A percentile compares a stretch with the other conserved stretches of the same genome.
Conservation (phyloP, 2,888 invertebrate species). For the Autographa pulchrina region DNA sequence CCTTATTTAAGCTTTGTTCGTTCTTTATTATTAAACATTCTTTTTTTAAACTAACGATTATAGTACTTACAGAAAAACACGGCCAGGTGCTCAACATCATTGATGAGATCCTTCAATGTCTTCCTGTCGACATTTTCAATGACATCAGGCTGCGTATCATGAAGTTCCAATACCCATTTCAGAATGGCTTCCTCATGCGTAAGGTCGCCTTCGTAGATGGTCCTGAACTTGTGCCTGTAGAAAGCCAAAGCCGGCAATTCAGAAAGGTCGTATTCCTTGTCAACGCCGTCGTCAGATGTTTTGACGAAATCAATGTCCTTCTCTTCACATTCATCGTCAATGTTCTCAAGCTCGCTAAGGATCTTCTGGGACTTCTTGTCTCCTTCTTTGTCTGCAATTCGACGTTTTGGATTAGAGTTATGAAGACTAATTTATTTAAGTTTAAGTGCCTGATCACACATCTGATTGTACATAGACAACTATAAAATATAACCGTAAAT, state of each 20-base stretch:
- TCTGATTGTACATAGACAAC: too few relatives aligned
- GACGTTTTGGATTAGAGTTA: not conserved
- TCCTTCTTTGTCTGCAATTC: conserved; percentile 94
- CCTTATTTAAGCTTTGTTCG: too few relatives aligned
- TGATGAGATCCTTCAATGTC: conserved; percentile 96
- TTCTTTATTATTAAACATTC: too few relatives aligned
- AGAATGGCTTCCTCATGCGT: conserved; percentile 97
- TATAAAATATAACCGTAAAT: too few relatives aligned
- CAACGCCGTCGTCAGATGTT: conserved; percentile 96
- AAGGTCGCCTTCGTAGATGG: conserved; percentile 96
- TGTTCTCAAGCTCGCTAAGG: conserved; percentile 96
- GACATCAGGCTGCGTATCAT: conserved; percentile 95
- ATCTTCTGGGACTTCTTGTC: conserved; percentile 97
- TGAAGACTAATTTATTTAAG: not conserved
- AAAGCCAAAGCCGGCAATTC: conserved; percentile 95
- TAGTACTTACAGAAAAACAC: conserved; percentile 95
- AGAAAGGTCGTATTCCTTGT: conserved; percentile 96
- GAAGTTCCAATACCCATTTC: conserved; percentile 96
- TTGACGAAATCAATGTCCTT: conserved; percentile 97
- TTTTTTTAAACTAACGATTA: not conserved
- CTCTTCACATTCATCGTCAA: conserved; percentile 97
- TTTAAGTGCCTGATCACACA: too few relatives aligned
- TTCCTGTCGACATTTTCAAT: conserved; percentile 97
- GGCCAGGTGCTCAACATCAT: conserved; percentile 97
- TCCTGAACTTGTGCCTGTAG: conserved; percentile 96